Base-by-base conservation (phyloP, 1,140 invertebrate genomes). In the Bicyclus anynana region DNA sequence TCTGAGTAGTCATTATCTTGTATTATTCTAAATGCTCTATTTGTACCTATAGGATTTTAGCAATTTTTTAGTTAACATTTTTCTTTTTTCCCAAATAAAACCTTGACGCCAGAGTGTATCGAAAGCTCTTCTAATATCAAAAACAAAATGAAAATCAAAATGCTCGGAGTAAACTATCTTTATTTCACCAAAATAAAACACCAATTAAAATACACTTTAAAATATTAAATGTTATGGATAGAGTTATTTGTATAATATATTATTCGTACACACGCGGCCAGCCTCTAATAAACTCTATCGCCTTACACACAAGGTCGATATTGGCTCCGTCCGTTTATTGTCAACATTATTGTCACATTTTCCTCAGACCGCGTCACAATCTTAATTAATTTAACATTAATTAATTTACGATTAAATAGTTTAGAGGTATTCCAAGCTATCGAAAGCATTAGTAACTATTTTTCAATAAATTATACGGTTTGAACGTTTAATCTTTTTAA, bases 161-260 rank as follows among this genome's bases (percentile, higher is more conserved):
- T 85, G 84, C 82, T 83, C 82, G 79, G 80, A 87, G 77, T 87
- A 83, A 81, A 84, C 80, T 87, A 85, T 83, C 67, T 87, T 87
- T 85, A 87, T 85, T 85, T 70, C 71, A 77, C 84, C 7, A 40
- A 85, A 79, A 69, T 72, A 72, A 84, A 79, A 74, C 81, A 84
- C 76, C 82, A 85, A 87, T 80, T 77, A 83, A 81, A 82, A 83
- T 76, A 84, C 75, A 80, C 71, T 78, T 84, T 81, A 74, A 80
- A 80, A 84, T 72, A 81, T 84, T 84, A 80, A 76, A 73, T 73
- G 77, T 72, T 70, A 50, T 40, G 16, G 61, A 69, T 72, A 76
- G 77, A 61, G 56, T 82, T 77, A 75, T 53, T 69, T 80, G 73
- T 81, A 76, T 74, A 74, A 53, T 67, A 63, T 53, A 72, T 55